Percentiles rank a stretch among this genome's conserved stretches.
These are phyloP conservation scores for Bombus breviceps DNA, from an alignment of 1,140 invertebrate species.

Conservation along the genomic window DNA sequence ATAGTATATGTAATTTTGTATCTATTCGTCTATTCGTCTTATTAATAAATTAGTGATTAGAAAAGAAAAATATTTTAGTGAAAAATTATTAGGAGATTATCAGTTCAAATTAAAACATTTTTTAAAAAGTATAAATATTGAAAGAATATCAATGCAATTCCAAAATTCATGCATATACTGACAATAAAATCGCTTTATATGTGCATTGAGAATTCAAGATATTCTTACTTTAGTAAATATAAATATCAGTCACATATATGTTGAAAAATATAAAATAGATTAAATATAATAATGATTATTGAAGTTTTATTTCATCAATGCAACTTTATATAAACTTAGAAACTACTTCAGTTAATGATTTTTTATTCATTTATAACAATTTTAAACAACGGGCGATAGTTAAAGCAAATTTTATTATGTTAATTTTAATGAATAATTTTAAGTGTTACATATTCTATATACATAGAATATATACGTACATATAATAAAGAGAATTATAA, in stretches of 20 bases:
- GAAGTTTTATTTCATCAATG: neutral
- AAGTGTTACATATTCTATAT: conserved; percentile 4
- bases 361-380: neutral
- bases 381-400: neutral
- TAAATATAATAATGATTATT: neutral
- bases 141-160: too few species aligned
- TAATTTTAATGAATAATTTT: conserved; percentile 1
- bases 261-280: neutral
- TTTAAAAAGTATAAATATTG: neutral
- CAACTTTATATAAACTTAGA: neutral
- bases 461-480: neutral
- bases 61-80: neutral
- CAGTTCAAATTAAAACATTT: neutral
- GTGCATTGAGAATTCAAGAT: conserved; percentile 1
- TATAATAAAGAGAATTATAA: conserved; percentile 12
- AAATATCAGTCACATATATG: neutral
- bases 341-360: neutral
- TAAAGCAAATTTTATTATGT: conserved; percentile 9
- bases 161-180: conserved; percentile 24
- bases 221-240: neutral
- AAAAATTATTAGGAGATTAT: neutral
- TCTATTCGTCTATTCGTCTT: neutral
- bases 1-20: neutral
- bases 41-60: neutral
- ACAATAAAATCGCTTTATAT: conserved; percentile 36